Evolutionary conservation across 2,888 invertebrate species (phyloP).

Genomic region (Hemistola chrysoprasaria): DNA sequence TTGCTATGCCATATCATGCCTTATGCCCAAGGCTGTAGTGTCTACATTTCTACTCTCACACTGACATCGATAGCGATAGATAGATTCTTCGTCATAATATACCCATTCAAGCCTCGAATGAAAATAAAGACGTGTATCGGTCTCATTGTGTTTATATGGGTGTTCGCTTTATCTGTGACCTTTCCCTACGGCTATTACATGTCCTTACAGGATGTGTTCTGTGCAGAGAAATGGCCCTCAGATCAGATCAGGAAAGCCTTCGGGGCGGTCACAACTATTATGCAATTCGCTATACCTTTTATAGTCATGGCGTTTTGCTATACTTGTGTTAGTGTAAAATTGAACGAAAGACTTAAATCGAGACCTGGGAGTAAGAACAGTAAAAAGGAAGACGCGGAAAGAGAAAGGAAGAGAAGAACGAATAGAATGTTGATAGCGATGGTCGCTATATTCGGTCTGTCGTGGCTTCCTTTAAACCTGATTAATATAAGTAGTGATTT

Average conservation of each 20-base stretch:
- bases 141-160: conserved; percentile 91
- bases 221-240: conserved; percentile 91
- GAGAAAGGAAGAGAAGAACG: conserved; percentile 90
- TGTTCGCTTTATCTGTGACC: conserved; percentile 89
- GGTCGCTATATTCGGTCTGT: conserved; percentile 93
- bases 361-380: conserved; percentile 89
- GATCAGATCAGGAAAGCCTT: conserved; percentile 87
- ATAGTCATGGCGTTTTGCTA: conserved; percentile 94
- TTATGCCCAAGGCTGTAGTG: conserved; percentile 92
- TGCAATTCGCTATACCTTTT: conserved; percentile 95
- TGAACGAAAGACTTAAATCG: conserved; percentile 87
- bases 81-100: conserved; percentile 94
- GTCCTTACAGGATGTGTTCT: conserved; percentile 79
- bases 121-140: conserved; percentile 87
- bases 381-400: conserved; percentile 89
- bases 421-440: conserved; percentile 96
- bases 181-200: conserved; percentile 93
- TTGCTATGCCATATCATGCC: conserved; percentile 93
- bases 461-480: conserved; percentile 92
- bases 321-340: conserved; percentile 88
- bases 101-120: conserved; percentile 93
- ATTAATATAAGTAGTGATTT: conserved; percentile 89
- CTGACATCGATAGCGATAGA: conserved; percentile 96
- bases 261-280: conserved; percentile 89
- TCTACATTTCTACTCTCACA: conserved; percentile 95